These are phyloP conservation scores for human DNA, from an alignment of 2,113 vertebrate species.

Conservation along the genomic window DNA sequence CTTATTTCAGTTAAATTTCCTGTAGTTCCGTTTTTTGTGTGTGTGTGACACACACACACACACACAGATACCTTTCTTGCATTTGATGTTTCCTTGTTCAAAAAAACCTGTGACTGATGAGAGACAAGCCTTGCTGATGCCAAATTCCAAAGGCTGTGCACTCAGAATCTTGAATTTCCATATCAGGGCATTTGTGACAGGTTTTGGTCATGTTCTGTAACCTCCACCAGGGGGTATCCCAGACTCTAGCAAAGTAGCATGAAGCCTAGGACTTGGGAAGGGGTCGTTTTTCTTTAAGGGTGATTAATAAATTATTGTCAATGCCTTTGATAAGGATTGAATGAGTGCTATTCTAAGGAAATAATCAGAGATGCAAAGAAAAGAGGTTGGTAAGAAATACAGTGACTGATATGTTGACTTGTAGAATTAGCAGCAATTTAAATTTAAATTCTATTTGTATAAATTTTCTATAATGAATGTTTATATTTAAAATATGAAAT, in stretches of 20 bases:
- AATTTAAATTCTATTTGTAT: neutral
- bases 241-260: conserved; percentile 64
- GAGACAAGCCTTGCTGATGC: neutral
- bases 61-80: neutral
- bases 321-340: conserved; percentile 38
- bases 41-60: neutral
- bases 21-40: neutral
- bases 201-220: conserved; percentile 51
- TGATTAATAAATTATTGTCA: conserved; percentile 42
- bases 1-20: conserved; percentile 31
- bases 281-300: conserved; percentile 53
- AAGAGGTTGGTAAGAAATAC: conserved; percentile 15
- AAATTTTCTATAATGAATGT: conserved; percentile 25
- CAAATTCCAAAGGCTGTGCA: neutral
- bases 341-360: conserved; percentile 27
- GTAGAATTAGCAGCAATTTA: neutral
- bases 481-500: conserved; percentile 23
- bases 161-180: neutral
- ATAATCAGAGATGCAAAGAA: conserved; percentile 48
- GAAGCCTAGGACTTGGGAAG: conserved; percentile 12
- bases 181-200: neutral
- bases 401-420: neutral
- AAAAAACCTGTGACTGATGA: neutral
- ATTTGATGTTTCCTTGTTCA: neutral
- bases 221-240: conserved; percentile 78